Evolutionary conservation across 2,113 vertebrate species (phyloP).

Genomic region (Tinamus guttatus): DNA sequence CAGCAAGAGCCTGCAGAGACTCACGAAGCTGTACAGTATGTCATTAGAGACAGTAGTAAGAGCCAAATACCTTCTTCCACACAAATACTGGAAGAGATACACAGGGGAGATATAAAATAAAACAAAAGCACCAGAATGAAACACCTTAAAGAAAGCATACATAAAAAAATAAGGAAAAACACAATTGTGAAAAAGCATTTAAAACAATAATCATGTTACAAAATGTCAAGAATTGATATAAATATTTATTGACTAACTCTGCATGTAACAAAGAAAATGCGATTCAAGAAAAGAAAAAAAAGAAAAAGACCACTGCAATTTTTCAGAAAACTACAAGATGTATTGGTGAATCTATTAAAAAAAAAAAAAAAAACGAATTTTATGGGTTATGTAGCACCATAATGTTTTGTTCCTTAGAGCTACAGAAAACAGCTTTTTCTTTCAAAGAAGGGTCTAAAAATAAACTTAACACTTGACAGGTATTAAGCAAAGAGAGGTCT

Average conservation of each 20-base stretch:
- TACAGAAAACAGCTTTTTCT: neutral
- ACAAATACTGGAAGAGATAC: neutral
- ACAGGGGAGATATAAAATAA: neutral
- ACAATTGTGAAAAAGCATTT: neutral
- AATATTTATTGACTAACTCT: neutral
- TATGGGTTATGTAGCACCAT: neutral
- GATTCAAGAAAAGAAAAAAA: neutral
- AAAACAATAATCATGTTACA: neutral
- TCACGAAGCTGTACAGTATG: neutral
- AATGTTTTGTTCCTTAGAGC: neutral
- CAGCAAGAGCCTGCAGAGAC: constrained; percentile 7
- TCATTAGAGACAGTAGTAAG: neutral
- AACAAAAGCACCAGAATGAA: neutral
- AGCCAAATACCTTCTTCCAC: neutral
- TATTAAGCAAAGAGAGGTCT: neutral
- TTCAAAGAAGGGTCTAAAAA: neutral
- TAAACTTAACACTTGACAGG: neutral
- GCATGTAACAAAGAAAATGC: neutral
- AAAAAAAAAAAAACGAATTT: no score
- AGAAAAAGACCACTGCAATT: neutral
- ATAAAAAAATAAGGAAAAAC: neutral
- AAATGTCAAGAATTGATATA: neutral
- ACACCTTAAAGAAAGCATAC: neutral
- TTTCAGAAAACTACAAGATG: neutral
- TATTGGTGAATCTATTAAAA: neutral